Conservation (phyloP, 2,797 vertebrate species). For the Halcyon chelicuti region DNA sequence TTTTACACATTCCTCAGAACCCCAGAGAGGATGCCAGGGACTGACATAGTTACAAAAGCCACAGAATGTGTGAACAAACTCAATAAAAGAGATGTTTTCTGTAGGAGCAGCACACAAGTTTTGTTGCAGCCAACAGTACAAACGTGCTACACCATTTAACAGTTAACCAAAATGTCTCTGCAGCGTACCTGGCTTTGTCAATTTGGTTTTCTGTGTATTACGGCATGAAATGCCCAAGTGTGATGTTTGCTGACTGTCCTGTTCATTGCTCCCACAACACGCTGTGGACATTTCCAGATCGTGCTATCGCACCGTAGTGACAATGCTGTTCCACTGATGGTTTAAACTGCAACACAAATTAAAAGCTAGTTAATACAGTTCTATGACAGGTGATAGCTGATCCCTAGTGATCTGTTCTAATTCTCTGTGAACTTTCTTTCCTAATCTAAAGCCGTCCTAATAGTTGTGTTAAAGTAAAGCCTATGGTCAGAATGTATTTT, state of each 20-base stretch:
- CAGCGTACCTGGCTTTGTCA: not conserved
- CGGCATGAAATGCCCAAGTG: not conserved
- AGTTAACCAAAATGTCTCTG: not conserved
- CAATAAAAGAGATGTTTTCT: not conserved
- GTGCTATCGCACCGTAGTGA: not conserved
- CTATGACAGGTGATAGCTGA: not conserved
- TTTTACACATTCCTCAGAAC: not conserved
- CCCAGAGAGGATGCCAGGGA: not conserved
- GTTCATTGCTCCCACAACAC: not conserved
- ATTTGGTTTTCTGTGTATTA: not conserved
- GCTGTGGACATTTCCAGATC: not conserved
- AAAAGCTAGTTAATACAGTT: not conserved
- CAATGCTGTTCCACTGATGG: not conserved
- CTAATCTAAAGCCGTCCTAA: not conserved
- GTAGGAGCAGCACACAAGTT: not conserved
- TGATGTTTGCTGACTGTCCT: not conserved
- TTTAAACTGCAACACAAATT: not conserved
- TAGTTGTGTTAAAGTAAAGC: not conserved
- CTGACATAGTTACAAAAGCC: not conserved
- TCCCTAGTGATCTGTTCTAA: not conserved
- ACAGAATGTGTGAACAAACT: not conserved
- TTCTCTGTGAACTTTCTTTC: not conserved
- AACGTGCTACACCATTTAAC: not conserved
- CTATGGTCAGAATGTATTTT: not conserved
- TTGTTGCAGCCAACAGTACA: not conserved